Conservation (phyloP, 2,888 invertebrate genomes). For the Archips crataeganus region DNA sequence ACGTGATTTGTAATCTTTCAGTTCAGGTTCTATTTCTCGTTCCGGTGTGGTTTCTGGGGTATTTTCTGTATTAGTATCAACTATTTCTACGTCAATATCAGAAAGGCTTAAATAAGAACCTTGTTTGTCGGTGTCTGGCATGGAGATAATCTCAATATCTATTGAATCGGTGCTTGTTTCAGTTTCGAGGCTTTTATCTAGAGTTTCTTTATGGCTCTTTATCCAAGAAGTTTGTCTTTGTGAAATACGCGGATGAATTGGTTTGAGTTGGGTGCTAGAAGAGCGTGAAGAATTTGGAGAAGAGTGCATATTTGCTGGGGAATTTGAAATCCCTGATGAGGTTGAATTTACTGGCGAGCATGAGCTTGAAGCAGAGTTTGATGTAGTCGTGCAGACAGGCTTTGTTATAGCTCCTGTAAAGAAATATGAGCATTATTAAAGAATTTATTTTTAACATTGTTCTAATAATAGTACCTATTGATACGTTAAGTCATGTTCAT, state of each 20-base stretch:
- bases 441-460: no score
- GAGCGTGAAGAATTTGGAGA: slow-evolving; percentile 11
- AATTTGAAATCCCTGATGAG: slow-evolving; percentile 29
- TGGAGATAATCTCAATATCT: slow-evolving; percentile 53
- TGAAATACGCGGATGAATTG: slow-evolving; percentile 9
- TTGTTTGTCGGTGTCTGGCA: slow-evolving; percentile 59
- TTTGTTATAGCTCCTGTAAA: slow-evolving; percentile 50
- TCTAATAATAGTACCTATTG: background rate
- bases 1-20: slow-evolving; percentile 76
- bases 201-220: slow-evolving; percentile 53
- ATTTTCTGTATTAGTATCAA: slow-evolving; percentile 65
- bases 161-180: slow-evolving; percentile 56
- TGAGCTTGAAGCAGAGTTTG: slow-evolving; percentile 31
- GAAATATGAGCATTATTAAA: background rate
- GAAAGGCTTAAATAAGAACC: slow-evolving; percentile 71
- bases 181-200: slow-evolving; percentile 54
- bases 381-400: slow-evolving; percentile 41
- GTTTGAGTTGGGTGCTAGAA: slow-evolving; percentile 10
- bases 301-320: slow-evolving; percentile 14
- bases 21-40: slow-evolving; percentile 56
- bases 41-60: slow-evolving; percentile 63
- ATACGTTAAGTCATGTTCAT: background rate
- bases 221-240: slow-evolving; percentile 28
- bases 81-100: slow-evolving; percentile 78
- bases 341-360: slow-evolving; percentile 34